Conservation (phyloP, 2,888 invertebrate genomes). For the Thymelicus sylvestris region DNA sequence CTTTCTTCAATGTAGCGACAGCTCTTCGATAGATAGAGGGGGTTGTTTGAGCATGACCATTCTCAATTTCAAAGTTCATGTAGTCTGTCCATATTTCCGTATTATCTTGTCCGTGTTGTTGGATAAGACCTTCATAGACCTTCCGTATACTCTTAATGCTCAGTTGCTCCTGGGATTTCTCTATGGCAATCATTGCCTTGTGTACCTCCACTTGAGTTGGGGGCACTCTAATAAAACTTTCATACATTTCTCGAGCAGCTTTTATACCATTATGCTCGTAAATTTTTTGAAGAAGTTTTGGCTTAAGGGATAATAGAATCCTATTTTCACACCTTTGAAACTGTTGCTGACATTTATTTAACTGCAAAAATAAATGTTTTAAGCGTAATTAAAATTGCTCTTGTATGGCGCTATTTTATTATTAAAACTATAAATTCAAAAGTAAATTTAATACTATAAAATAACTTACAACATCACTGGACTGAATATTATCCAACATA, state of each 20-base stretch:
- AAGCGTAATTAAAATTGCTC: neutral
- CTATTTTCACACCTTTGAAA: constrained; percentile 77
- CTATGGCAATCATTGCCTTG: constrained; percentile 85
- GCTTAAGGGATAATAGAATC: constrained; percentile 82
- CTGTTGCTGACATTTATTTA: constrained; percentile 66
- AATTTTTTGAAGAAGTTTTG: constrained; percentile 86
- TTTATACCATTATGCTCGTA: constrained; percentile 77
- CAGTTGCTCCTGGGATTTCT: constrained; percentile 70
- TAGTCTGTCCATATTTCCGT: constrained; percentile 90
- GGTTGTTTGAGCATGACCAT: constrained; percentile 84
- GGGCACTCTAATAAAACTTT: constrained; percentile 82
- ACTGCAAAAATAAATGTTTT: constrained; percentile 56
- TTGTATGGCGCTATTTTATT: neutral
- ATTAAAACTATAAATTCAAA: neutral
- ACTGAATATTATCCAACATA: constrained; percentile 64
- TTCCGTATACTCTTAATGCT: constrained; percentile 82
- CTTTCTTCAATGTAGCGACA: constrained; percentile 82
- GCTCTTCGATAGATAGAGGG: constrained; percentile 86
- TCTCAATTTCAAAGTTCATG: constrained; percentile 87
- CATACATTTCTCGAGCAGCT: constrained; percentile 86
- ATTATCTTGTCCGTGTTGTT: constrained; percentile 87
- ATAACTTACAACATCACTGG: constrained; percentile 63
- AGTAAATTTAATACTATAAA: constrained; percentile 6
- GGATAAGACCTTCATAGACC: constrained; percentile 86
- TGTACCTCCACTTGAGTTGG: constrained; percentile 87